Conservation (phyloP, 2,797 vertebrate species). For the Poecilia wingei region DNA sequence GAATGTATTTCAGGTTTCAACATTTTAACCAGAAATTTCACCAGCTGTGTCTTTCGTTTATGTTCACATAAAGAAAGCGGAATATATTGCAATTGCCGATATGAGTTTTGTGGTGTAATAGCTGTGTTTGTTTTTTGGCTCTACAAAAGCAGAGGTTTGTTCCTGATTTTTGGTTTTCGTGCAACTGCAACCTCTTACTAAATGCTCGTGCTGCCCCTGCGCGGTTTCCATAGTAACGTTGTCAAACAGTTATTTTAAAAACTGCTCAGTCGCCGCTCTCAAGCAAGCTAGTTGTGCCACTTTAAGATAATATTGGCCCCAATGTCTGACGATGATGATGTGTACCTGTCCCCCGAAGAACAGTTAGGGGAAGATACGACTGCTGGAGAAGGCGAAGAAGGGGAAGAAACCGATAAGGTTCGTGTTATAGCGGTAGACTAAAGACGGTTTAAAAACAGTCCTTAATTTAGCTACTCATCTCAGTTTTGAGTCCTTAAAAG, state of each 20-base stretch:
- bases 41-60: slow-evolving; percentile 17
- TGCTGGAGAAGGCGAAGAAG: not conserved
- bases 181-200: not conserved
- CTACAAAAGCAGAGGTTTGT: not conserved
- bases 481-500: not conserved
- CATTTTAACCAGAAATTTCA: slow-evolving; percentile 40
- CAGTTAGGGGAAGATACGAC: slow-evolving; percentile 18
- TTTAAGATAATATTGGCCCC: not conserved
- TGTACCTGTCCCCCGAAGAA: slow-evolving; percentile 31
- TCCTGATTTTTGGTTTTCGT: not conserved
- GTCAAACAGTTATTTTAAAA: slow-evolving; percentile 4
- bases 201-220: not conserved
- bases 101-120: slow-evolving; percentile 31
- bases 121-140: not conserved
- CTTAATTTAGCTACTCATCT: not conserved
- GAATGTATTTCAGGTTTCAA: slow-evolving; percentile 25
- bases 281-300: not conserved
- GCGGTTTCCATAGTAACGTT: slow-evolving; percentile 55
- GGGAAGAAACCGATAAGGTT: slow-evolving; percentile 31
- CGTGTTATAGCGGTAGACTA: not conserved
- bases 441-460: not conserved
- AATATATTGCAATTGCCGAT: slow-evolving; percentile 17
- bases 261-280: not conserved
- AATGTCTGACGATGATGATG: slow-evolving; percentile 63
- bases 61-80: slow-evolving; percentile 32